A percentile compares a stretch with the other conserved stretches of the same genome.
phyloP scores from a whole-genome alignment of 2,888 invertebrate genomes.

The Napeogenes sylphis region DNA sequence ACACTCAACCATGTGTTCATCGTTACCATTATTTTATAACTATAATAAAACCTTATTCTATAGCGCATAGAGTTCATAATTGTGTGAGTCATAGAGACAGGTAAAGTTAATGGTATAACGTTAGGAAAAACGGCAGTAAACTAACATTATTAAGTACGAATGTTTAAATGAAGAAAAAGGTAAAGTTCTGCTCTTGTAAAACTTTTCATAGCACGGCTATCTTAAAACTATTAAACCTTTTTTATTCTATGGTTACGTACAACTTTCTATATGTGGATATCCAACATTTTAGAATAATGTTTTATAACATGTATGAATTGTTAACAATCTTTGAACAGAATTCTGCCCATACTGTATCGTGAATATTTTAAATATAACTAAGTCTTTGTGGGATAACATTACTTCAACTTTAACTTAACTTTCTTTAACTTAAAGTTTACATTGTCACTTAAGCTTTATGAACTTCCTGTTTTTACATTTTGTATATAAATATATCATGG shows the following conservation, averaged over 20 bases:
- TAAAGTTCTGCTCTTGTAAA: no score
- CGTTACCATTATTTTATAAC: background rate
- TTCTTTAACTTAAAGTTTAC: background rate
- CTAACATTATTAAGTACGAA: constrained; percentile 3
- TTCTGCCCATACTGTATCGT: no score
- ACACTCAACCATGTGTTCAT: constrained; percentile 4
- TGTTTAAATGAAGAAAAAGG: background rate
- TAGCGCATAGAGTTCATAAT: background rate
- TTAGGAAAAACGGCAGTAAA: background rate
- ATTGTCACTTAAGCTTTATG: no score
- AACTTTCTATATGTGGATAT: no score
- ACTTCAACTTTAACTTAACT: background rate
- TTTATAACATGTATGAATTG: no score
- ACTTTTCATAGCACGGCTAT: no score
- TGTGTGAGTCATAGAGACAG: background rate
- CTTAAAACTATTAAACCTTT: no score
- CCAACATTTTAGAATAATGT: no score
- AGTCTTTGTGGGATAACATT: no score
- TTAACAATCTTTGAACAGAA: no score
- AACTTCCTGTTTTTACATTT: background rate
- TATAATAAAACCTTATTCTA: background rate
- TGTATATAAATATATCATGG: background rate
- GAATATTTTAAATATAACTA: no score
- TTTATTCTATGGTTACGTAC: no score
- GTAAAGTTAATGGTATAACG: background rate